Base-by-base conservation (phyloP, 2,797 vertebrate genomes). In the Poeciliopsis turneri region DNA sequence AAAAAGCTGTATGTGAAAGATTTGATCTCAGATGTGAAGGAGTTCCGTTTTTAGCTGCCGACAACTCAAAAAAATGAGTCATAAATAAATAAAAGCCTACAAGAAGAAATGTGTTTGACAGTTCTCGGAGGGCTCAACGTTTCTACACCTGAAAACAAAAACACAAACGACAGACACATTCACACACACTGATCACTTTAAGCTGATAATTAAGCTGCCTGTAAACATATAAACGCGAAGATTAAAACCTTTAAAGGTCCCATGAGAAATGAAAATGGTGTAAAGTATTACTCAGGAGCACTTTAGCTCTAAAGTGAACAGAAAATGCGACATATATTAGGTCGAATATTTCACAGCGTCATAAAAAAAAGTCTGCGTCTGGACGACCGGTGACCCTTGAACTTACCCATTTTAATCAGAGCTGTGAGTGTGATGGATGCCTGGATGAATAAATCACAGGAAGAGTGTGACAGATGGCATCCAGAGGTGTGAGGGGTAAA, bases 391-490 rank as follows among this genome's bases (percentile, higher is more conserved):
- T 41, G 5, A 25, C 23, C 47, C 47, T 68, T 41, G 36, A 72
- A 61, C 53, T 25, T 76, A 49, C 64, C 13, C 28, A 41, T 59
- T 28, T 28, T 71, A 49, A 55, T 59, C 74, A 41, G 18, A 33
- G 46, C 20, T 5, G 36, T 43, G 74, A 72, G 15, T 36, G 39
- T 28, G 73, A 68, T 53, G 25, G 33, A 25, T 28, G 59, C 23
- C 77, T 66, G 57, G 39, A 41, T 57, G 25, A 75, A 75, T 47
- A 11, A 71, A 28, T 61, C 49, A 80, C 71, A 59, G 33, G 23
- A 78, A 15, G 64, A 55, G 25, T 33, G n/a, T n/a, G 47, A 49
- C 43, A 55, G 46, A 66, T 41, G 36, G 36, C 36, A 51, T 77
- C 47, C 49, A 53, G 64, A 11, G 36, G 33, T 68, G 45, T 36